Evolutionary conservation across 2,888 invertebrate genomes (phyloP).

Genomic region (Camponotus fellah): DNA sequence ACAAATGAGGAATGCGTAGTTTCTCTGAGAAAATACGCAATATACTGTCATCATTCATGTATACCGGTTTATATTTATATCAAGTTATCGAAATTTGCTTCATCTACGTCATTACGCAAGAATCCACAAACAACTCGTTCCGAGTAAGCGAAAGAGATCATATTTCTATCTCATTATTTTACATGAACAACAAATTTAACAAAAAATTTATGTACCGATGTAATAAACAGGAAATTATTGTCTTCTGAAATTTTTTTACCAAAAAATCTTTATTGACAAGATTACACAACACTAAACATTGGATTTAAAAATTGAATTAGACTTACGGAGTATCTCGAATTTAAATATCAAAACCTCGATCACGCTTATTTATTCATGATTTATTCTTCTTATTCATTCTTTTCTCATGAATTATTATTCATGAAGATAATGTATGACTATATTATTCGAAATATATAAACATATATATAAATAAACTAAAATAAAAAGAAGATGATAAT

Average conservation of each 20-base stretch:
- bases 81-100: slow-evolving; percentile 30
- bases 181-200: no score
- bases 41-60: not conserved
- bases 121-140: not conserved
- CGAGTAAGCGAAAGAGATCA: slow-evolving; percentile 13
- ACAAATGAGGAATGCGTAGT: slow-evolving; percentile 56
- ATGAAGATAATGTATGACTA: no score
- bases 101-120: not conserved
- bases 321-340: not conserved
- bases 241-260: no score
- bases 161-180: slow-evolving; percentile 10
- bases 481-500: no score
- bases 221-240: no score
- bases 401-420: no score
- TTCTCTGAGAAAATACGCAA: slow-evolving; percentile 23
- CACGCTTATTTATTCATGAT: no score
- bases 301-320: not conserved
- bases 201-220: not conserved
- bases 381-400: no score
- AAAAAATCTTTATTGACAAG: not conserved
- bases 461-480: no score
- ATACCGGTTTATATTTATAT: slow-evolving; percentile 23
- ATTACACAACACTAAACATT: not conserved
- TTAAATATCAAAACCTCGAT: no score
- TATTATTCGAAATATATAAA: no score